Base-by-base conservation (phyloP, 2,113 vertebrate species). In the Semicossyphus pulcher region DNA sequence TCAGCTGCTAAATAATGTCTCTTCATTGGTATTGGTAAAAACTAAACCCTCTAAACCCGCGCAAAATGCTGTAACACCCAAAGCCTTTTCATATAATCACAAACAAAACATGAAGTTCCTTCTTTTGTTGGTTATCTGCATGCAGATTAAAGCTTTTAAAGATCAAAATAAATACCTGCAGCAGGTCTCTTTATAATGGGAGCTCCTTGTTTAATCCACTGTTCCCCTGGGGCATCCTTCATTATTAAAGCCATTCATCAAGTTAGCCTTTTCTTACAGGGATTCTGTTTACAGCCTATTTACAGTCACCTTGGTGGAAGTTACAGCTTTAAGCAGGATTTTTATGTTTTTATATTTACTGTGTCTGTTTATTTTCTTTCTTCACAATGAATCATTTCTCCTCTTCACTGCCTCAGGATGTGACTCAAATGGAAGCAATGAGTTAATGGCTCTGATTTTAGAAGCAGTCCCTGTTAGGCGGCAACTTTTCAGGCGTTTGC, bases 181-280 rank as follows among this genome's bases (percentile, higher is more conserved):
- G 56, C 42, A 45, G 11, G 51, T 76, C 15, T 78, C 21, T 79
- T 86, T 52, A 72, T 84, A 77, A 57, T 68, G 56, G 53, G 37
- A 29, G 23, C 52, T 63, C 53, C 51, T 72, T 79, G 57, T 75
- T 81, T 79, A 28, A 56, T 34, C 12, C 28, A 64, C 14, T 0
- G 7, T 67, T 76, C 63, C 59, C 61, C 67, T 14, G 34, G 63
- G 79, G 49, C 58, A 41, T 60, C 58, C 39, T 39, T 42, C 44
- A 78, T 86, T 90, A 90, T 91, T 88, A 87, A 87, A 90, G 63
- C 52, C 78, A 88, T 90, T 84, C 66, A 87, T 91, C 87, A 90
- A 78, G 80, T 87, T 78, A 84, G 83, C 64, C 69, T 73, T 31
- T 21, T 79, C 72, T 36, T 52, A 48, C 21, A 57, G 65, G 67